Base-by-base conservation (phyloP, 2,888 invertebrate species). In the Sthenelais limicola region DNA sequence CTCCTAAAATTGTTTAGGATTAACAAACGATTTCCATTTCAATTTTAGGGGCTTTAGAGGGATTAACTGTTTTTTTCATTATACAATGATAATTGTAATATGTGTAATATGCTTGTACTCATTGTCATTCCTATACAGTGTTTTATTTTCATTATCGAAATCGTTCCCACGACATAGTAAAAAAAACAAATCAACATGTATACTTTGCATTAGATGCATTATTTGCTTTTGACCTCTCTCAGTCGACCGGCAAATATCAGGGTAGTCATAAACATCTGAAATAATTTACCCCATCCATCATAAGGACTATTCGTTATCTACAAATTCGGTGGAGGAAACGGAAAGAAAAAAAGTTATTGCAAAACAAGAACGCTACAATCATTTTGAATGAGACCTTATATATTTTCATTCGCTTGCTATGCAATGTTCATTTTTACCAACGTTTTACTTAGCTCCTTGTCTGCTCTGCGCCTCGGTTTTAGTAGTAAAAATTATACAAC, bases 141-240 rank as follows among this genome's bases (percentile, higher is more conserved):
- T n/a, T 7, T 62, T 24, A 35, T 62, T 43, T 62, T 35, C 62
- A 38, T 62, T 62, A 24, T 62, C 21, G 24, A 38, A 18, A 62
- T 26, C 38, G 43, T 62, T 35, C 43, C 62, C 62, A 21, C 21
- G 62, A 62, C 62, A 62, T 38, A 7, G 24, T 62, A 62, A 18
- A 35, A 62, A n/a, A 62, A 56, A 62, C 38, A 38, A 62, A 62
- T 62, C 1, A 38, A 62, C 5, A 21, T n/a, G n/a, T n/a, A n/a
- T 24, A 7, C 62, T 43, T 62, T 62, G 62, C 62, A 62, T 62
- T 62, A 35, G 62, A 62, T 62, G 62, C 62, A 62, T 35, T 4
- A 24, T 38, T 38, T 33, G 38, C 35, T 62, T 62, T 21, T 24
- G 1, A 3, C 21, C 5, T n/a, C 54, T n/a, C 56, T 33, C 56